These are phyloP conservation scores for Polypedilum pembai DNA, from an alignment of 1,140 invertebrate genomes.

Conservation along the genomic window DNA sequence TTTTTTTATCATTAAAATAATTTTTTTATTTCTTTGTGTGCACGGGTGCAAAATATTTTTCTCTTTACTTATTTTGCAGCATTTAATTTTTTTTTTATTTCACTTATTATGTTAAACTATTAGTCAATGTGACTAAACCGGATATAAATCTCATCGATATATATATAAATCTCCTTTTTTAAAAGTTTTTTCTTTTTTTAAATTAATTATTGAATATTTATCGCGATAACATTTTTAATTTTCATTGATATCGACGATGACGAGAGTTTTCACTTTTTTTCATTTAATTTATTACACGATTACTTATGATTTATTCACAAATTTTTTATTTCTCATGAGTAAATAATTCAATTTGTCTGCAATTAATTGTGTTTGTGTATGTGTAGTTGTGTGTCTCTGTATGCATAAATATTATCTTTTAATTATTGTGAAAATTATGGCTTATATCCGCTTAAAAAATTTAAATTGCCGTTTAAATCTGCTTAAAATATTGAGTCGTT, in stretches of 20 bases:
- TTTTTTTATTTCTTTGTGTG: neutral
- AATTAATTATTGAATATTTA: neutral
- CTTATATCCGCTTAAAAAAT: too few relatives aligned
- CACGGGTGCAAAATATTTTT: constrained; percentile 6
- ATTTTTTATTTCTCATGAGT: neutral
- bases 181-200: neutral
- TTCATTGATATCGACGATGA: neutral
- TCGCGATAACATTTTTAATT: constrained; percentile 4
- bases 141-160: constrained; percentile 18
- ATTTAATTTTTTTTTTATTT: neutral
- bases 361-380: too few relatives aligned
- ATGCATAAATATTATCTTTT: too few relatives aligned
- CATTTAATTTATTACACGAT: neutral
- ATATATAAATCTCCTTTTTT: neutral
- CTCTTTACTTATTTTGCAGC: neutral
- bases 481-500: too few relatives aligned
- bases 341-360: constrained; percentile 8
- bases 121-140: constrained; percentile 26
- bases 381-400: too few relatives aligned
- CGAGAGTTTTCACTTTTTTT: neutral
- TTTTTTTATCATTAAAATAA: constrained; percentile 20
- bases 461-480: too few relatives aligned
- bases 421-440: too few relatives aligned
- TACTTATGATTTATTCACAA: constrained; percentile 2
- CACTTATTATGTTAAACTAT: neutral